phyloP scores from a whole-genome alignment of 2,113 vertebrate species.

The Sminthopsis crassicaudata region DNA sequence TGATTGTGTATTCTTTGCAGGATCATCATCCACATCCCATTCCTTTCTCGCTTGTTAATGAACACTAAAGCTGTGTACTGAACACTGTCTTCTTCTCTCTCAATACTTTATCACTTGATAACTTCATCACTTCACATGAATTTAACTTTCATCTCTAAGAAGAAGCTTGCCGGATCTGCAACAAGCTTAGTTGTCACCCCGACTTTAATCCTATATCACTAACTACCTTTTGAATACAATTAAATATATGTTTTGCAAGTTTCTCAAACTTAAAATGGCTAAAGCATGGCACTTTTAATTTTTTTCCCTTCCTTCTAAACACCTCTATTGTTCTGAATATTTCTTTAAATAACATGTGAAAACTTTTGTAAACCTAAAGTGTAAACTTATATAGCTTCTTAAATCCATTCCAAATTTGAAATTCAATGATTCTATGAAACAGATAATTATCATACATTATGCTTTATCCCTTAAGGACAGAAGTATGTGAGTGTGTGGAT shows the following conservation, averaged over 20 bases:
- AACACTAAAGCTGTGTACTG: background rate
- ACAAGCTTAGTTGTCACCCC: background rate
- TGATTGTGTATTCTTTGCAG: background rate
- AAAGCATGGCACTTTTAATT: background rate
- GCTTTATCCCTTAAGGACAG: background rate
- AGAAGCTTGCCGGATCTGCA: background rate
- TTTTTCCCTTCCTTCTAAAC: background rate
- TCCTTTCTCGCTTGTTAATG: background rate
- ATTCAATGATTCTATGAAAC: background rate
- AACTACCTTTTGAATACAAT: background rate
- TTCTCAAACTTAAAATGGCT: background rate
- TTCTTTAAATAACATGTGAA: background rate
- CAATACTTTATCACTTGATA: background rate
- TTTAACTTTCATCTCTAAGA: background rate
- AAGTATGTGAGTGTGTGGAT: background rate
- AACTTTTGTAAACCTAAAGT: background rate
- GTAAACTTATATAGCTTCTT: background rate
- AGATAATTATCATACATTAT: background rate
- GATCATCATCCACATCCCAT: background rate
- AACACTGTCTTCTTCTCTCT: background rate
- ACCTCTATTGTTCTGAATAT: background rate
- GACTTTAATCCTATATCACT: background rate
- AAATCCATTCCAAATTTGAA: background rate
- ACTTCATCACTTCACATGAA: background rate
- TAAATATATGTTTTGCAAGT: background rate